Percentiles rank a stretch among this genome's conserved stretches.
Evolutionary conservation across 2,888 invertebrate species (phyloP).

Genomic region (Aporophyla nigra): DNA sequence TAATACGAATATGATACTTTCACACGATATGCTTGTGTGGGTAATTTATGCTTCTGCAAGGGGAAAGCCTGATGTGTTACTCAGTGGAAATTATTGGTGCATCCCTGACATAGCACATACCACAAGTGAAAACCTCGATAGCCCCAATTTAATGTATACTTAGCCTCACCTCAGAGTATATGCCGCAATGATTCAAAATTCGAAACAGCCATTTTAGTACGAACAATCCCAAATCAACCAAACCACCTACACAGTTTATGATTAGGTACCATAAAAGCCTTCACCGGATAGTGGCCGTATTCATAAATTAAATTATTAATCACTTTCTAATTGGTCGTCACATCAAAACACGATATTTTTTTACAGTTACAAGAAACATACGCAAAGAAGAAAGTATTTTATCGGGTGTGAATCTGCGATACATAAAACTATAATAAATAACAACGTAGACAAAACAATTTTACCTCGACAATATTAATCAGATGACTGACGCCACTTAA

Average conservation of each 20-base stretch:
- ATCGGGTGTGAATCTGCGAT: constrained; percentile 37
- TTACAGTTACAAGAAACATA: constrained; percentile 69
- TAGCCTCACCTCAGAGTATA: constrained; percentile 10
- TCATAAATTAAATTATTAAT: constrained; percentile 46
- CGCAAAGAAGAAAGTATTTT: background rate
- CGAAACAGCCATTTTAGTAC: constrained; percentile 61
- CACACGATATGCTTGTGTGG: constrained; percentile 71
- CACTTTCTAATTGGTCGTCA: constrained; percentile 58
- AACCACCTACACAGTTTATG: constrained; percentile 74
- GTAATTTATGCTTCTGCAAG: constrained; percentile 74
- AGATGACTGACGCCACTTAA: constrained; percentile 56
- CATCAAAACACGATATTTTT: constrained; percentile 65
- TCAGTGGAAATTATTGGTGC: constrained; percentile 81
- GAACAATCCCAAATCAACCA: constrained; percentile 63
- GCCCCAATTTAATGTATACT: constrained; percentile 41
- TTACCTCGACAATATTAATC: constrained; percentile 67
- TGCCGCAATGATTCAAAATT: constrained; percentile 46
- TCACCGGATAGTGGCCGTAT: constrained; percentile 41
- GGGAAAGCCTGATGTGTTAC: constrained; percentile 73
- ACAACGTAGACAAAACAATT: constrained; percentile 61
- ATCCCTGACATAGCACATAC: constrained; percentile 78
- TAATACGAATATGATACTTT: constrained; percentile 69
- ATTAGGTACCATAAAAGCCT: constrained; percentile 67
- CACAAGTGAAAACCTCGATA: constrained; percentile 65
- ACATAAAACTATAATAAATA: constrained; percentile 58